These are phyloP conservation scores for Benitochromis conjunctus DNA, from an alignment of 2,113 vertebrate genomes.

Conservation along the genomic window DNA sequence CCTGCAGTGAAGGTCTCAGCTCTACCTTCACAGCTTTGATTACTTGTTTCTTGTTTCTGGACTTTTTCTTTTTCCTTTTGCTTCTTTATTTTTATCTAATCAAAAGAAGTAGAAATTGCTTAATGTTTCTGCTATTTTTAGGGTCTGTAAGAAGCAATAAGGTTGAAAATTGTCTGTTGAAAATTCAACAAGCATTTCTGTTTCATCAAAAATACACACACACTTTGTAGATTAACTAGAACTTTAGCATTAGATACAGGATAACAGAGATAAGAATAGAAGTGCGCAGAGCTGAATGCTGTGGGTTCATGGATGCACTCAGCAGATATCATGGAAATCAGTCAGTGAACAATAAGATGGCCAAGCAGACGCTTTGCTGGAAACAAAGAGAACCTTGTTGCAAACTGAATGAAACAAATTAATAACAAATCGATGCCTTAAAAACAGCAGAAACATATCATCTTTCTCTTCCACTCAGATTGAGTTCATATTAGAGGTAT, in stretches of 20 bases:
- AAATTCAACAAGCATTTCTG: background rate
- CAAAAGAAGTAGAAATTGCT: background rate
- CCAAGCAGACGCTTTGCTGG: background rate
- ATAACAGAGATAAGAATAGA: accelerated
- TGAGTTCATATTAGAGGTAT: background rate
- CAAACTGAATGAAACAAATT: background rate
- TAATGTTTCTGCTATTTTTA: background rate
- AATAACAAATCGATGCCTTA: background rate
- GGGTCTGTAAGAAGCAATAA: background rate
- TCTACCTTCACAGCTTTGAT: background rate
- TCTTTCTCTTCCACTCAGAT: background rate
- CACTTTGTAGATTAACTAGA: background rate
- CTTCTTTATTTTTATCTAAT: background rate
- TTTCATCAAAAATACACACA: background rate
- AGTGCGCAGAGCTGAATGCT: background rate
- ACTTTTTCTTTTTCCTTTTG: background rate
- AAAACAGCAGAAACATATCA: background rate
- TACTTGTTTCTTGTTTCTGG: background rate
- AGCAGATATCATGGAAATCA: background rate
- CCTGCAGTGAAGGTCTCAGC: background rate
- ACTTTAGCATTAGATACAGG: background rate
- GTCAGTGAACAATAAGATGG: background rate
- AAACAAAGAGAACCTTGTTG: background rate
- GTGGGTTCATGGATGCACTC: background rate
- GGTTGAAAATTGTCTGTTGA: no score